Base-by-base conservation (phyloP, 2,113 vertebrate genomes). In the Oryzias melastigma region DNA sequence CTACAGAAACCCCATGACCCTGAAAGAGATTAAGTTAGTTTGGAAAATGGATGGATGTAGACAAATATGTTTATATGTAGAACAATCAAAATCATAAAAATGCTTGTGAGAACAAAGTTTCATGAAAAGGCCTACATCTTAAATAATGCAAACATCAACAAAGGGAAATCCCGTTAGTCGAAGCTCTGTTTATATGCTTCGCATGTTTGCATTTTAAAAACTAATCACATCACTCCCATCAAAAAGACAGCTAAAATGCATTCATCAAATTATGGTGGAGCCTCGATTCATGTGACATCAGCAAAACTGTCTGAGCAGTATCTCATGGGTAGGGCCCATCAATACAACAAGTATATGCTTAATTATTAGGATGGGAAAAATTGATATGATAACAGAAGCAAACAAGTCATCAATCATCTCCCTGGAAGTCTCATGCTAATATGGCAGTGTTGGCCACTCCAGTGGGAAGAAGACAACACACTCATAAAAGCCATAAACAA, bases 331-430 rank as follows among this genome's bases (percentile, higher is more conserved):
- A 63, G 56, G 58, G 35, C 62, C 14, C 24, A 35, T 61, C 65
- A 58, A 81, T 81, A 73, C 67, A 75, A 71, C 75, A 80, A 24
- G 77, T 73, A 81, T 80, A 71, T 68, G 56, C 74, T 74, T 77
- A 76, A 85, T 83, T 80, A 86, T 81, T 78, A 71, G 78, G 61
- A 73, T 57, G 63, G 62, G 50, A 55, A 16, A 47, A 52, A 47
- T 44, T 56, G 51, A 64, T 69, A 58, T 35, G 62, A 73, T 77
- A 53, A 72, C 50, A 68, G 65, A 80, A 75, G 79, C 70, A 77
- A 81, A 75, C 58, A 71, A 69, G 54, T 15, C 72, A 79, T 84
- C 68, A 73, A 75, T 81, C 78, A 72, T 54, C 56, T 65, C 60
- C 71, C 63, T 58, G 65, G 65, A 44, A 58, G 43, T 63, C 64